Percentiles rank a stretch among this genome's conserved stretches.
phyloP scores from a whole-genome alignment of 2,888 invertebrate genomes.

The Drosophila cognata region DNA sequence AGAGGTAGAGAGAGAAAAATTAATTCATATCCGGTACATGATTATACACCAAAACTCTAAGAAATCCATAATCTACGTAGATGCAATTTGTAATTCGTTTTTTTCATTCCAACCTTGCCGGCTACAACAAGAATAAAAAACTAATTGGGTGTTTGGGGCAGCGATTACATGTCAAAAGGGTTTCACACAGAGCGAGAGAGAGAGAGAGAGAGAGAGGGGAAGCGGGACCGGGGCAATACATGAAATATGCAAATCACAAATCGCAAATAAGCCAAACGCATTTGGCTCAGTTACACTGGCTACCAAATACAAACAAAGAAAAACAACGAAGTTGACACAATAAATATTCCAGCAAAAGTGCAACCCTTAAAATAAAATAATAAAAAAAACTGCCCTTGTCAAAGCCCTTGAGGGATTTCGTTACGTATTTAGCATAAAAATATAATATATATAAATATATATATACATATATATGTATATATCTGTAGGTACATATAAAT shows the following conservation, averaged over 20 bases:
- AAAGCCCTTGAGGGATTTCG: slow-evolving; percentile 31
- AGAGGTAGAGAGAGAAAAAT: slow-evolving; percentile 58
- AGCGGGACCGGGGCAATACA: slow-evolving; percentile 13
- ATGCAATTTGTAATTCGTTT: slow-evolving; percentile 66
- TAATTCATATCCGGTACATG: slow-evolving; percentile 82
- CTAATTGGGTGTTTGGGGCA: slow-evolving; percentile 53
- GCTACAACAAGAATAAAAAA: slow-evolving; percentile 9
- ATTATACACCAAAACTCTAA: slow-evolving; percentile 81
- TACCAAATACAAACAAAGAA: not conserved
- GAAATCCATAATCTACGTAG: slow-evolving; percentile 69
- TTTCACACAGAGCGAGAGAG: not conserved
- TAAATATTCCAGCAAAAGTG: slow-evolving; percentile 21
- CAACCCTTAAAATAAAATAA: slow-evolving; percentile 56
- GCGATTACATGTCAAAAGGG: slow-evolving; percentile 42
- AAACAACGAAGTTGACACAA: slow-evolving; percentile 31
- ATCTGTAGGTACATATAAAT: not conserved
- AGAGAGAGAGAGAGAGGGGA: not conserved
- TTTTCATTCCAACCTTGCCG: slow-evolving; percentile 45
- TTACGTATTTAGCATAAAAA: slow-evolving; percentile 43
- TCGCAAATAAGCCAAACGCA: slow-evolving; percentile 69
- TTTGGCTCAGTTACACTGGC: slow-evolving; percentile 56
- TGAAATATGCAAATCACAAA: slow-evolving; percentile 72
- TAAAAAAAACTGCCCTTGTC: not conserved
- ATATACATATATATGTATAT: not conserved
- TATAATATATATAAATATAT: slow-evolving; percentile 30